Conservation (phyloP, 2,113 vertebrate species). For the Centropristis striata region DNA sequence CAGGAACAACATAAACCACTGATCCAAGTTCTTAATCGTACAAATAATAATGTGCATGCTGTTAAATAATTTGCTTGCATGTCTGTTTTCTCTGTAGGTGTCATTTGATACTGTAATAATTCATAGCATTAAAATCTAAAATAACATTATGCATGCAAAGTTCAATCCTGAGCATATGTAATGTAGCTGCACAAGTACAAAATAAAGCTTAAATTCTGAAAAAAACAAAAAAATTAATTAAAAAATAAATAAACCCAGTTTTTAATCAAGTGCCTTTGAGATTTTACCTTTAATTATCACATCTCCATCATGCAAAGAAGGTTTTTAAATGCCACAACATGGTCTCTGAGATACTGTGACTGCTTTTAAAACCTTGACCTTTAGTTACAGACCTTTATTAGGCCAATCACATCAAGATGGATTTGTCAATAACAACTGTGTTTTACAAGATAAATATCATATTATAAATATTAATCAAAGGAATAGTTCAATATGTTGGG, state of each 20-base stretch:
- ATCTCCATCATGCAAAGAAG: conserved; percentile 8
- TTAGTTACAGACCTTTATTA: conserved; percentile 20
- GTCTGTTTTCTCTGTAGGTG: too few species aligned
- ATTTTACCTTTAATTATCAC: conserved; percentile 27
- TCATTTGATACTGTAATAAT: too few species aligned
- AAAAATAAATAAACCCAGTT: too few species aligned
- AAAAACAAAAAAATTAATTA: too few species aligned
- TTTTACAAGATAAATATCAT: background rate
- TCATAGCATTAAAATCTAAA: too few species aligned
- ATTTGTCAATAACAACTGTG: background rate
- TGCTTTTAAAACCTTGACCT: conserved; percentile 26
- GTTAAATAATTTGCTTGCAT: too few species aligned
- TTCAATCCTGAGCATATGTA: too few species aligned
- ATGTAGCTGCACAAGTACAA: too few species aligned
- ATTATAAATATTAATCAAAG: background rate
- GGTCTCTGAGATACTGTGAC: background rate
- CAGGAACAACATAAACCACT: background rate
- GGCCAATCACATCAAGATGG: background rate
- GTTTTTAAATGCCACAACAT: conserved; percentile 24
- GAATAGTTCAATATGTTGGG: too few species aligned
- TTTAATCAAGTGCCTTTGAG: conserved; percentile 12
- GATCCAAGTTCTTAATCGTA: background rate
- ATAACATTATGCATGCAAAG: too few species aligned
- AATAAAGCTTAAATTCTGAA: too few species aligned
- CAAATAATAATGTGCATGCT: too few species aligned